Evolutionary conservation across 2,888 invertebrate species (phyloP).

Genomic region (Salticus scenicus): DNA sequence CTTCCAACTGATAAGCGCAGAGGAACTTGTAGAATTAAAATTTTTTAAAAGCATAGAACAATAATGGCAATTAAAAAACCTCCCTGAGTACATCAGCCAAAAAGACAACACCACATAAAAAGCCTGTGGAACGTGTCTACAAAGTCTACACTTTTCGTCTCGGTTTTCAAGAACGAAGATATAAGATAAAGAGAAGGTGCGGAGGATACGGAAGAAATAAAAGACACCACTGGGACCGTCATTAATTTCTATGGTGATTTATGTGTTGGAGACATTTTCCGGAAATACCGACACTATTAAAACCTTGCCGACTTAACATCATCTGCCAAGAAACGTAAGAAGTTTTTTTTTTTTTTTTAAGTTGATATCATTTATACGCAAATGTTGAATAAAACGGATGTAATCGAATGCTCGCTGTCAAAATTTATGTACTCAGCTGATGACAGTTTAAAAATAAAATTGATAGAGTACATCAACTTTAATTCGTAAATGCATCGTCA

Average conservation of each 20-base stretch:
- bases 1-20: neutral
- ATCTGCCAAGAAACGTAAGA: conserved; percentile 47
- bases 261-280: conserved; percentile 53
- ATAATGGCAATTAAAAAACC: neutral
- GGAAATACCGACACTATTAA: conserved; percentile 57
- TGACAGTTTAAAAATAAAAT: neutral
- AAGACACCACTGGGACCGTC: conserved; percentile 61
- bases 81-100: neutral
- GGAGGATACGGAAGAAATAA: conserved; percentile 36
- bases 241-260: conserved; percentile 66
- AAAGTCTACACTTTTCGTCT: conserved; percentile 43
- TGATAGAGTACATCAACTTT: no score
- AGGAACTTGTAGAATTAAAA: neutral
- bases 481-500: no score
- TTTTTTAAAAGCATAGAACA: neutral
- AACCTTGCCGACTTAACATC: conserved; percentile 23
- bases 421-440: neutral
- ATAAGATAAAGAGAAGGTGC: conserved; percentile 36
- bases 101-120: neutral
- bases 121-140: conserved; percentile 31
- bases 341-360: no score
- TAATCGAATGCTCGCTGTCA: neutral
- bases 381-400: neutral
- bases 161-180: conserved; percentile 41
- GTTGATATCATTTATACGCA: conserved; percentile 54